Evolutionary conservation across 2,113 vertebrate genomes (phyloP), one percentile per base, ranked within the genome.

Genomic region (Murina feae): DNA sequence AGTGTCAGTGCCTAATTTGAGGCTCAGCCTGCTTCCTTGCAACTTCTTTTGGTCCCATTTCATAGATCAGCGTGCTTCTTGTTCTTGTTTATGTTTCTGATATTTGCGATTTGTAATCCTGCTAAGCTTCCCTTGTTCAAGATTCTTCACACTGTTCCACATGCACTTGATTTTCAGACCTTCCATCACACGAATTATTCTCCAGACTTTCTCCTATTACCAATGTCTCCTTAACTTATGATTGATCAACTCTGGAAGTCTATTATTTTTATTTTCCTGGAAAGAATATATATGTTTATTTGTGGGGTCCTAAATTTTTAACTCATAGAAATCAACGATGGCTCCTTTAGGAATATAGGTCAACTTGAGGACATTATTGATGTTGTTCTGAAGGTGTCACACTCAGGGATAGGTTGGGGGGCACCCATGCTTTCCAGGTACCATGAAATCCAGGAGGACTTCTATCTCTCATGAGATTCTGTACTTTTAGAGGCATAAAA

Each of bases 401-500:
- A 35, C 1, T 10, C n/a, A 81, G 55, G 9, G 4, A 14, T 35
- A 58, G 20, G 2, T 6, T 28, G 7, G 3, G 11, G 35, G 18
- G 10, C 65, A 35, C 5, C 11, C 30, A 32, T 47, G 3, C 14
- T 84, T 87, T 84, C 47, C 47, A 95, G 37, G 35, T 72, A 44
- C 37, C 30, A 25, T 87, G n/a, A n/a, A 95, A 69, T 79, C 74
- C 32, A 58, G 13, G 14, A 82, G 25, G 3, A 37, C 9, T 35
- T 89, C 16, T 86, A 3, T 53, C 16, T 51, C 32, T 86, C 25
- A 65, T 78, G 65, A 79, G 85, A 82, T 78, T 60, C 65, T 92
- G 2, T 75, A 75, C 79, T 83, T 71, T 94, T 83, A 75, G 35
- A 90, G 20, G 78, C 47, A 80, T 84, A 42, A 93, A 97, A 71